Conservation (phyloP, 2,888 invertebrate species). For the Sarcophaga carnaria region DNA sequence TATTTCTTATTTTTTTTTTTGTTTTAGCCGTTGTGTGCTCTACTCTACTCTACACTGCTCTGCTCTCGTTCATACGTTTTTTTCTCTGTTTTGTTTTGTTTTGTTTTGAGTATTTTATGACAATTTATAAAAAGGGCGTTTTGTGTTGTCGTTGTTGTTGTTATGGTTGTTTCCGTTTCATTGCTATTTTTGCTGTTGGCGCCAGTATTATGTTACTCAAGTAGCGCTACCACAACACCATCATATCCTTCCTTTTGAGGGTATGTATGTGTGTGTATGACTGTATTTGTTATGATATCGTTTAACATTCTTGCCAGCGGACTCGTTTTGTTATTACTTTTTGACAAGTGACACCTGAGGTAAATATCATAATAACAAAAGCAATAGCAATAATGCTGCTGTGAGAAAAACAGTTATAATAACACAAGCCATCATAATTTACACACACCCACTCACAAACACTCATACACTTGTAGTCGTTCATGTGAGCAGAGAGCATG, state of each 20-base stretch:
- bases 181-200: background rate
- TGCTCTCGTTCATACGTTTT: background rate
- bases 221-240: background rate
- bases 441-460: background rate
- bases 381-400: conserved; percentile 11
- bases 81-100: conserved; percentile 22
- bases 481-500: too few relatives aligned
- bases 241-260: background rate
- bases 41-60: conserved; percentile 8
- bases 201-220: background rate
- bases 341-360: conserved; percentile 66
- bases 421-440: background rate
- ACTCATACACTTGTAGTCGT: background rate
- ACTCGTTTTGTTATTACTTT: conserved; percentile 63
- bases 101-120: conserved; percentile 43
- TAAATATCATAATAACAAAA: conserved; percentile 51
- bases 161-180: background rate
- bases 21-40: background rate
- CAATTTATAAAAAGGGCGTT: conserved; percentile 45
- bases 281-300: background rate
- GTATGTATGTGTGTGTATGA: background rate
- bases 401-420: background rate
- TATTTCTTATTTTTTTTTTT: background rate
- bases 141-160: conserved; percentile 2
- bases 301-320: conserved; percentile 50